Percentiles rank a stretch among this genome's conserved stretches.
These are phyloP conservation scores for Anarrhichthys ocellatus DNA, from an alignment of 2,113 vertebrate species.

Conservation along the genomic window DNA sequence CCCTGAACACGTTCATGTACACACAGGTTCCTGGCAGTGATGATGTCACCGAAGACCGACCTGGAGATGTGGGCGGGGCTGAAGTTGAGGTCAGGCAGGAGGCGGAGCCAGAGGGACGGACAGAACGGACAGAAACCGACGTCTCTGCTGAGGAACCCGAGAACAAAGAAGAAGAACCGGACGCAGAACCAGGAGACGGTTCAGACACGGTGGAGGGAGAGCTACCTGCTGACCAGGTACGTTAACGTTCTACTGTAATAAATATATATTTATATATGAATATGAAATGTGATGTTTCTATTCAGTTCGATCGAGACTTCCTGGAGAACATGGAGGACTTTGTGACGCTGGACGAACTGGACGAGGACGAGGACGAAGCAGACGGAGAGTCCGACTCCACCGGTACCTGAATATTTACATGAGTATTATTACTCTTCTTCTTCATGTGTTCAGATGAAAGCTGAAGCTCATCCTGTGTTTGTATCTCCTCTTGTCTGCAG, in stretches of 20 bases:
- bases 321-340: constrained; percentile 94
- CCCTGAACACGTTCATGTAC: too few relatives aligned
- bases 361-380: constrained; percentile 88
- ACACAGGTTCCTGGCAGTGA: constrained; percentile 23
- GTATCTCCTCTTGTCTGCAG: constrained; percentile 53
- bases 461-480: not conserved
- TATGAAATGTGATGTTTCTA: too few relatives aligned
- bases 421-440: not conserved
- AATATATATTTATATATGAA: too few relatives aligned
- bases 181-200: constrained; percentile 11
- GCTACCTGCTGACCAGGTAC: constrained; percentile 38
- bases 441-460: too few relatives aligned
- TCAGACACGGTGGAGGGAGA: constrained; percentile 43
- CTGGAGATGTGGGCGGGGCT: not conserved
- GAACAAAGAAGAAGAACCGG: not conserved
- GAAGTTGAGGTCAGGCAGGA: not conserved
- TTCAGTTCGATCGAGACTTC: constrained; percentile 81
- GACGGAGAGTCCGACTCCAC: not conserved
- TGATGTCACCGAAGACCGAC: not conserved
- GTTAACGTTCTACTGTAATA: too few relatives aligned
- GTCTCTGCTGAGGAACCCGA: fast-evolving
- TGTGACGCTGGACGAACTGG: constrained; percentile 93
- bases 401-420: constrained; percentile 27
- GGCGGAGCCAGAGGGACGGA: constrained; percentile 39
- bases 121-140: fast-evolving